These are phyloP conservation scores for Ranitomeya variabilis DNA, from an alignment of 2,113 vertebrate species.

Conservation along the genomic window DNA sequence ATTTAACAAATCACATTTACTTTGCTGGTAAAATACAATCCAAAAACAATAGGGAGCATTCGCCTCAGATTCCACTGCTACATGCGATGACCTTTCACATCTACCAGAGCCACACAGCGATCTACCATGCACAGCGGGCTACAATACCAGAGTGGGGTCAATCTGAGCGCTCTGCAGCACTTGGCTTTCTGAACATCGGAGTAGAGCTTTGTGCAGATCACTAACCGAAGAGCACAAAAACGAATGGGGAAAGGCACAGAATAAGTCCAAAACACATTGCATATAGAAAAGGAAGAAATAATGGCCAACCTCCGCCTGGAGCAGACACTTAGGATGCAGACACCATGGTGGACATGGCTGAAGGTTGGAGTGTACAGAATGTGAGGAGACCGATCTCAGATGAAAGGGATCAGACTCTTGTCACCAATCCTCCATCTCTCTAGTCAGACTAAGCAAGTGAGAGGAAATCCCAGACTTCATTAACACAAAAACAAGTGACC, in stretches of 20 bases:
- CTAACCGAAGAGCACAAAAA: too few species aligned
- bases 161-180: too few species aligned
- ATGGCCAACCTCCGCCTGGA: not conserved
- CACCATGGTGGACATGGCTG: not conserved
- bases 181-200: not conserved
- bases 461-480: not conserved
- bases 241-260: too few species aligned
- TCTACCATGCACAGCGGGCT: not conserved
- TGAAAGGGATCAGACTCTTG: not conserved
- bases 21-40: too few species aligned
- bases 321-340: not conserved
- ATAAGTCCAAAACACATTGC: too few species aligned
- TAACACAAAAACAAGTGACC: not conserved
- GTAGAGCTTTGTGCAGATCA: too few species aligned
- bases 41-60: too few species aligned
- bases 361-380: not conserved
- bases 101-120: not conserved
- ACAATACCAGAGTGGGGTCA: too few species aligned
- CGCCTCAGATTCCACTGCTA: not conserved
- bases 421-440: not conserved
- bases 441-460: slow-evolving; percentile 3
- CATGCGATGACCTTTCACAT: too few species aligned
- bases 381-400: not conserved
- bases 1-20: too few species aligned
- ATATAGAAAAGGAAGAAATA: not conserved